These are phyloP conservation scores for Drosophila truncata DNA, from an alignment of 1,140 invertebrate genomes.

Conservation along the genomic window DNA sequence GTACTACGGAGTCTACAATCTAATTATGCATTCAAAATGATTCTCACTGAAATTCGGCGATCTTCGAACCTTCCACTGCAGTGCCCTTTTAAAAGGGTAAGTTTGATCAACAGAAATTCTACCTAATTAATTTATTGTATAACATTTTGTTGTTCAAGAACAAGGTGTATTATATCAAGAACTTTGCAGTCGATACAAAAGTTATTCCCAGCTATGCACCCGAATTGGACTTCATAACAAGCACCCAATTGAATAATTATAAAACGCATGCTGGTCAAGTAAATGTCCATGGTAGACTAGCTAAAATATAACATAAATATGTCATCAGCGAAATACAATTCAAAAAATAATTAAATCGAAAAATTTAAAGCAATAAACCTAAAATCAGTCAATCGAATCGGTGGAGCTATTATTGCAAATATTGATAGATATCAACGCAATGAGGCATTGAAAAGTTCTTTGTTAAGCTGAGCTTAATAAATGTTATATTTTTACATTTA, in stretches of 20 bases:
- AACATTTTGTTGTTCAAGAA: not conserved
- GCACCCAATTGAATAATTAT: not conserved
- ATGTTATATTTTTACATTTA: not conserved
- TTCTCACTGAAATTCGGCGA: constrained; percentile 11
- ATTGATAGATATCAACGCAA: not conserved
- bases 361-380: not conserved
- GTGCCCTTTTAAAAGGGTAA: constrained; percentile 37
- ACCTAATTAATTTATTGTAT: not conserved
- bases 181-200: not conserved
- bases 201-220: not conserved
- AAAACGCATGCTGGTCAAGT: not conserved
- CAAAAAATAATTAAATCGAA: not conserved
- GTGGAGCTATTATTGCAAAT: not conserved
- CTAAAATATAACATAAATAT: not conserved
- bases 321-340: not conserved
- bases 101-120: not conserved
- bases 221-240: not conserved
- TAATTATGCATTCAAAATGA: constrained; percentile 7
- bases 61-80: constrained; percentile 24
- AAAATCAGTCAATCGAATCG: not conserved
- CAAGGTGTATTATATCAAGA: not conserved
- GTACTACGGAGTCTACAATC: not conserved
- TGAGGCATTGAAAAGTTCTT: not conserved
- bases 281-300: not conserved
- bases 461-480: not conserved